These are phyloP conservation scores for Apeira syringaria DNA, from an alignment of 2,888 invertebrate genomes.

Conservation along the genomic window DNA sequence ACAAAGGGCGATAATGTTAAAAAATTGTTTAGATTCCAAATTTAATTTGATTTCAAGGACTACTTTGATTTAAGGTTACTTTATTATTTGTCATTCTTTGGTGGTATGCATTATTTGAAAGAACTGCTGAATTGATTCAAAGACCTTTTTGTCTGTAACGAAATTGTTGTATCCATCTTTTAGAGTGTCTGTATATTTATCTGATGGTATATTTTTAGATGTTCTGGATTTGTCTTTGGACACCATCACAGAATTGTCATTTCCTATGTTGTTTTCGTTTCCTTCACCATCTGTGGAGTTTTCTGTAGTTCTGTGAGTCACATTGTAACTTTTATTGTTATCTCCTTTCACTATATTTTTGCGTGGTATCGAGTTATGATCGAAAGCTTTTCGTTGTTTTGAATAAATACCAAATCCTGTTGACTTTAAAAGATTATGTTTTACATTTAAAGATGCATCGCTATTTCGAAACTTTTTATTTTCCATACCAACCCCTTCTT, in stretches of 20 bases:
- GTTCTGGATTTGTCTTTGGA: background rate
- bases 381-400: background rate
- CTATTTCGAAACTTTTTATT: conserved; percentile 1
- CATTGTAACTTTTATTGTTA: conserved; percentile 7
- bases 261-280: background rate
- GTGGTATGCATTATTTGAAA: too few species aligned
- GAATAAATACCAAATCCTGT: background rate
- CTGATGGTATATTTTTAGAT: background rate
- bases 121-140: too few species aligned
- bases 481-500: background rate
- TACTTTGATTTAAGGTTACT: too few species aligned
- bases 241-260: background rate
- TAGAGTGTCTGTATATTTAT: background rate
- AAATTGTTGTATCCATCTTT: too few species aligned
- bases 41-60: too few species aligned
- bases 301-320: conserved; percentile 5
- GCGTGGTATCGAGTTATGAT: background rate
- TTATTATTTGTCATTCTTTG: background rate
- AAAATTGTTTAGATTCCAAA: too few species aligned
- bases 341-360: conserved; percentile 3
- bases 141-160: too few species aligned
- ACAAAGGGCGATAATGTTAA: too few species aligned
- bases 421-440: conserved; percentile 7
- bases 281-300: background rate
- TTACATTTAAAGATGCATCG: conserved; percentile 1